A percentile compares a stretch with the other conserved stretches of the same genome.
These are phyloP conservation scores for Hesperia comma DNA, from an alignment of 2,888 invertebrate genomes.

Conservation along the genomic window DNA sequence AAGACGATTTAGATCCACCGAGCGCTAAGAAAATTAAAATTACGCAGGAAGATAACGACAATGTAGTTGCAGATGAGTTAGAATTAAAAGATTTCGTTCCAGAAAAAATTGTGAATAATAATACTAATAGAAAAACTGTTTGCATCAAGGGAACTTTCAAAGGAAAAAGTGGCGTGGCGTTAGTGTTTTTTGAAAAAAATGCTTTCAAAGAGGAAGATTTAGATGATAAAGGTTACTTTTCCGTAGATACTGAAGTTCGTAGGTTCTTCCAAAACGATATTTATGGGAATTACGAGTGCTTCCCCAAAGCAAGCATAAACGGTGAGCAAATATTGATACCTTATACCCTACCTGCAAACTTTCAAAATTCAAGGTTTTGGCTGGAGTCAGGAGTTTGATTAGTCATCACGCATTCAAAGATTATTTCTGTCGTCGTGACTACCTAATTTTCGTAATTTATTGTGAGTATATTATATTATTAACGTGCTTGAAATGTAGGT, in stretches of 20 bases:
- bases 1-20: slow-evolving; percentile 60
- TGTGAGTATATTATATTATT: not conserved
- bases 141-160: slow-evolving; percentile 88
- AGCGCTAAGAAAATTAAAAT: slow-evolving; percentile 74
- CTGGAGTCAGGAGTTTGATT: slow-evolving; percentile 25
- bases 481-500: not conserved
- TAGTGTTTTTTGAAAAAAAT: slow-evolving; percentile 92
- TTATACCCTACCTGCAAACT: slow-evolving; percentile 43
- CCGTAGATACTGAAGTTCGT: slow-evolving; percentile 82
- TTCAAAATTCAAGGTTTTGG: slow-evolving; percentile 52
- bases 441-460: slow-evolving; percentile 11
- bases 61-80: slow-evolving; percentile 60
- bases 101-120: slow-evolving; percentile 88
- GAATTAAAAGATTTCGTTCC: slow-evolving; percentile 87
- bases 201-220: slow-evolving; percentile 88
- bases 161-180: slow-evolving; percentile 85
- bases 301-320: slow-evolving; percentile 84
- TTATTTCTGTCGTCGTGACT: slow-evolving; percentile 25
- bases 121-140: slow-evolving; percentile 88
- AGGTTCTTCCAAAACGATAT: slow-evolving; percentile 92
- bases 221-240: slow-evolving; percentile 84
- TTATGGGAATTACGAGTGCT: slow-evolving; percentile 92
- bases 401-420: slow-evolving; percentile 27
- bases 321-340: slow-evolving; percentile 77
- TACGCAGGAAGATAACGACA: slow-evolving; percentile 65